Percentiles rank a stretch among this genome's conserved stretches.
Conservation (phyloP, 1,140 invertebrate species). For the Drosophila subobscura region DNA sequence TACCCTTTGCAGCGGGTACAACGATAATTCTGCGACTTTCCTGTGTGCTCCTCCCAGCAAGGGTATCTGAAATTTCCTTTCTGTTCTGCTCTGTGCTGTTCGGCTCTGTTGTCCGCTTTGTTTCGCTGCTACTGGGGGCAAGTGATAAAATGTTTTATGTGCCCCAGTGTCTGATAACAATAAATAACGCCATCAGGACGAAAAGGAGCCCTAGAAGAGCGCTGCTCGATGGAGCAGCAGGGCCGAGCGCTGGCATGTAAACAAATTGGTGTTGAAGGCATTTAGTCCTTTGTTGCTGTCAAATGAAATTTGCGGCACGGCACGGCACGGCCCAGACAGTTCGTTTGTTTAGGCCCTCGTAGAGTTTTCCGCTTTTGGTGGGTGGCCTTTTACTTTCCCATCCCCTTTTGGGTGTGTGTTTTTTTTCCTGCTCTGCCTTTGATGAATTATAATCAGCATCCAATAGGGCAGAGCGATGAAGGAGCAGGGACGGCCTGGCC, state of each 20-base stretch:
- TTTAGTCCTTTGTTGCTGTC: constrained; percentile 54
- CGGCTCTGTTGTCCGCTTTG: constrained; percentile 11
- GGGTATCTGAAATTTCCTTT: not conserved
- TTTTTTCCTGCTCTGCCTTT: constrained; percentile 11
- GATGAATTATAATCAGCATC: constrained; percentile 78
- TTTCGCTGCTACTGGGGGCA: constrained; percentile 49
- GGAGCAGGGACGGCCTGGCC: constrained; percentile 12
- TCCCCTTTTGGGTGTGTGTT: not conserved
- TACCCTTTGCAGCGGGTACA: too few species aligned
- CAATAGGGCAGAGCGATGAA: constrained; percentile 41
- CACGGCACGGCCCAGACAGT: constrained; percentile 17
- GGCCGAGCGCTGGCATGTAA: constrained; percentile 60
- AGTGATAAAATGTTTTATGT: constrained; percentile 83
- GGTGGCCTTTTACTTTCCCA: not conserved
- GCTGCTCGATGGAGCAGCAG: not conserved
- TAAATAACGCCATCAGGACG: constrained; percentile 79
- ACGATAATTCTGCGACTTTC: too few species aligned
- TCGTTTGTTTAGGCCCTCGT: constrained; percentile 69
- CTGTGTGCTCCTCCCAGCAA: too few species aligned
- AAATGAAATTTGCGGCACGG: constrained; percentile 45
- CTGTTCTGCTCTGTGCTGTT: constrained; percentile 10
- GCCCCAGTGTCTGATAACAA: constrained; percentile 80
- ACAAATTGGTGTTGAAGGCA: constrained; percentile 77
- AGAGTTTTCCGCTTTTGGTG: not conserved
- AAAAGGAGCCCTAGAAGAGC: constrained; percentile 19